Evolutionary conservation across 92 coral and sea anemone species (phyloP), one percentile per base, ranked within the genome.

Genomic region (Zoanthus sociatus): DNA sequence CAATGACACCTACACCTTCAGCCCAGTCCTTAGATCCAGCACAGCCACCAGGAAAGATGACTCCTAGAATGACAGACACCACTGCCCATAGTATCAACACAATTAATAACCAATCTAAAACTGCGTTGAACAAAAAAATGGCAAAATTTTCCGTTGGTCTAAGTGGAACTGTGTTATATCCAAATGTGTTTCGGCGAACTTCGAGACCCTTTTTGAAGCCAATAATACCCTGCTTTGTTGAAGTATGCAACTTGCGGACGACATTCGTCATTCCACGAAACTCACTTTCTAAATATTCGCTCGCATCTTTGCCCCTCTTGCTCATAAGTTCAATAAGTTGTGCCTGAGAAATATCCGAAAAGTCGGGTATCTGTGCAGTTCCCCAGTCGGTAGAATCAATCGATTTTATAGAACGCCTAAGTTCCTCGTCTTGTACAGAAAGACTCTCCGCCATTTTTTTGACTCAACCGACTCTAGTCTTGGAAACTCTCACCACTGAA

Each of bases 1-100:
- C 96, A 42, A 95, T 88, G 68, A 95, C 90, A 32, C 96, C 98
- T 37, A 79, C 89, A 30, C 98, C 98, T 68, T 95, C 98, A 78
- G 86, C 83, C 98, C 98, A 95, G 42, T 81, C 85, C 13, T 81
- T 20, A 1, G 75, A 46, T 26, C 89, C 94, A 51, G 94, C 89
- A 88, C 98, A 95, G 60, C 84, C 84, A 56, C 93, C 98, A 71
- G 98, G 94, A 73, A 88, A 93, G 33, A 91, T 83, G 15, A 90
- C 84, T 11, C 98, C 98, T 37, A 95, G 88, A 83, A 95, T 93
- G 1, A 93, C 89, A 21, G 98, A 95, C 53, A 95, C 68, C 44
- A 95, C 44, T 46, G 94, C 98, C 68, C 92, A 92, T 8, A 89
- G 63, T 46, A 94, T 77, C 53, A 95, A 84, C 31, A 95, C 90